These are phyloP conservation scores for Microctonus brassicae DNA, from an alignment of 2,888 invertebrate genomes.

Conservation along the genomic window DNA sequence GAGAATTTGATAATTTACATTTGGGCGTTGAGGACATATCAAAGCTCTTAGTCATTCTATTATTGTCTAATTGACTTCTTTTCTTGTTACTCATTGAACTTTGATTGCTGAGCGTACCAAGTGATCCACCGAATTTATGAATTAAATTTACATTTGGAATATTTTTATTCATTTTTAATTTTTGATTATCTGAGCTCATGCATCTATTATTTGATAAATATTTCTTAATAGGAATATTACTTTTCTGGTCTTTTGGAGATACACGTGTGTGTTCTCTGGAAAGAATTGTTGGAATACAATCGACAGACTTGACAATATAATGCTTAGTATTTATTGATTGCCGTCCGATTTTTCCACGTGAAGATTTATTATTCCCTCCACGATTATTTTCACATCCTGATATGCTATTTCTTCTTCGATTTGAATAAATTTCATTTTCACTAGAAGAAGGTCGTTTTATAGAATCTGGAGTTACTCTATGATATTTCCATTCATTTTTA, in stretches of 20 bases:
- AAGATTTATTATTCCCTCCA: conserved; percentile 42
- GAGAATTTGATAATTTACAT: conserved; percentile 25
- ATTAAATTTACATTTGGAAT: conserved; percentile 44
- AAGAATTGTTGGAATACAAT: conserved; percentile 59
- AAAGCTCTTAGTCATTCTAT: conserved; percentile 40
- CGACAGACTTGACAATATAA: conserved; percentile 56
- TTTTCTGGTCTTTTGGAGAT: conserved; percentile 33
- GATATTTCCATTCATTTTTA: conserved; percentile 57
- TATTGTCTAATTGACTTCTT: conserved; percentile 6
- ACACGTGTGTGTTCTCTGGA: conserved; percentile 46
- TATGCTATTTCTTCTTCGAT: conserved; percentile 45
- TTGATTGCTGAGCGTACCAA: conserved; percentile 47
- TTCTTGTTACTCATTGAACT: conserved; percentile 19
- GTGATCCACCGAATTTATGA: conserved; percentile 52
- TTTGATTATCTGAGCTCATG: neutral
- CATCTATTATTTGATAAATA: neutral
- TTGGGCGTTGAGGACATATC: conserved; percentile 30
- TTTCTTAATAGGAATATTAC: conserved; percentile 17
- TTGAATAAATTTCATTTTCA: neutral
- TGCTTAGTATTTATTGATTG: conserved; percentile 24
- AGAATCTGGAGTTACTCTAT: conserved; percentile 31
- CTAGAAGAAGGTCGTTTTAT: conserved; percentile 13
- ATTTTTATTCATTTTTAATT: conserved; percentile 39
- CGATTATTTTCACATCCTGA: conserved; percentile 41
- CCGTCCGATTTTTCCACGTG: conserved; percentile 40